Percentiles rank a stretch among this genome's conserved stretches.
Conservation (phyloP, 2,113 vertebrate genomes). For the Tauraco erythrolophus region DNA sequence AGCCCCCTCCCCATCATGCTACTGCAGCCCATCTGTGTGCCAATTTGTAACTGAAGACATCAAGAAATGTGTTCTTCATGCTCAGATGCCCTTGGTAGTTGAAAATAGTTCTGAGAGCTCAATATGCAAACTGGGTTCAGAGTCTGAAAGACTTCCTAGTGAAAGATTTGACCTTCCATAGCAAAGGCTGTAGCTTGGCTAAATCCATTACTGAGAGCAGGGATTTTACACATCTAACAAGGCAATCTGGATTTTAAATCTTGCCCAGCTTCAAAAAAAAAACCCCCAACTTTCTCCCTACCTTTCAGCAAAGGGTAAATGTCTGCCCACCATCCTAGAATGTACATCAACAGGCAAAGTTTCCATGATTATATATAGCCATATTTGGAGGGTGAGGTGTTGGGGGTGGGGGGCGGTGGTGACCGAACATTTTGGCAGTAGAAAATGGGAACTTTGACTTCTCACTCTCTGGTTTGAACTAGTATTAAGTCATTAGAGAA, state of each 20-base stretch:
- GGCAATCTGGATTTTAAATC: background rate
- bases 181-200: constrained; percentile 12
- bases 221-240: constrained; percentile 8
- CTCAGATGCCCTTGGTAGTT: constrained; percentile 69
- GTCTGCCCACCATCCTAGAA: background rate
- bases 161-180: constrained; percentile 74
- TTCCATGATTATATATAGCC: background rate
- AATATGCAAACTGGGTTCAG: constrained; percentile 75
- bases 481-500: background rate
- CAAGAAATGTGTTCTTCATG: constrained; percentile 79
- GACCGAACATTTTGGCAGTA: background rate
- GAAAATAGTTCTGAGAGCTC: constrained; percentile 78
- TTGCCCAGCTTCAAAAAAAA: background rate
- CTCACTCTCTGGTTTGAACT: background rate
- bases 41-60: constrained; percentile 82
- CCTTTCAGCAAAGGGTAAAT: background rate
- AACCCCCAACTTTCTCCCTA: background rate
- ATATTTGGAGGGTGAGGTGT: too few relatives aligned
- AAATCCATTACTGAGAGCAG: background rate
- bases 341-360: background rate
- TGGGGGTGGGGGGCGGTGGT: accelerated
- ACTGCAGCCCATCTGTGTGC: constrained; percentile 72
- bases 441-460: background rate
- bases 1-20: constrained; percentile 27
- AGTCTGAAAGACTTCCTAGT: constrained; percentile 72